A percentile compares a stretch with the other conserved stretches of the same genome.
Evolutionary conservation across 2,113 vertebrate species (phyloP).

Genomic region (Pachyramphus minor): DNA sequence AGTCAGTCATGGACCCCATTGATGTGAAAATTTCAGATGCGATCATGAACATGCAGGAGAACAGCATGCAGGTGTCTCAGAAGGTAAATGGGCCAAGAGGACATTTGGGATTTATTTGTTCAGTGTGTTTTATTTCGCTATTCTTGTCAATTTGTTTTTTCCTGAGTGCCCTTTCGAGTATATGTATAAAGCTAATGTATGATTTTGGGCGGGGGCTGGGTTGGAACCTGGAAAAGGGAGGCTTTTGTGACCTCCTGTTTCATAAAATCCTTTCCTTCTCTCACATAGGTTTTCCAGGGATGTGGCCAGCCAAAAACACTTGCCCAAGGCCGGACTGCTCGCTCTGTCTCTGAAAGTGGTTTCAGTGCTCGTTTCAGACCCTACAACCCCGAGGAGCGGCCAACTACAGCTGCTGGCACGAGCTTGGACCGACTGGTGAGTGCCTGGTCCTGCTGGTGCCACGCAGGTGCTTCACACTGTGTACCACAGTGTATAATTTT

Average conservation of each 20-base stretch:
- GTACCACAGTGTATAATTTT: not conserved
- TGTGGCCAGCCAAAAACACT: conserved; percentile 87
- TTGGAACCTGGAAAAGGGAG: not conserved
- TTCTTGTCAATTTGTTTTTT: not conserved
- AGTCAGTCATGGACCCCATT: conserved; percentile 94
- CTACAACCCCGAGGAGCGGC: conserved; percentile 87
- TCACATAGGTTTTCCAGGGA: conserved; percentile 91
- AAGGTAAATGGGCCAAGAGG: conserved; percentile 77
- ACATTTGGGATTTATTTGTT: not conserved
- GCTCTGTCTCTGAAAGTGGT: conserved; percentile 80
- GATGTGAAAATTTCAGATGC: conserved; percentile 97
- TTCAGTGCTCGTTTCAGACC: conserved; percentile 91
- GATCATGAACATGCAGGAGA: conserved; percentile 99
- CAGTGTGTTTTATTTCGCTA: not conserved
- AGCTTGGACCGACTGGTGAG: conserved; percentile 93
- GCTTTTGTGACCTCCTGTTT: not conserved
- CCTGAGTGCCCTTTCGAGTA: not conserved
- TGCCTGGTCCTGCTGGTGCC: not conserved
- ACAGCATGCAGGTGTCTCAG: conserved; percentile 95
- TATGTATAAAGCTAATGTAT: not conserved
- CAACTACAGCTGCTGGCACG: conserved; percentile 93
- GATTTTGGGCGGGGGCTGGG: not conserved
- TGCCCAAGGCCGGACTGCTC: conserved; percentile 71
- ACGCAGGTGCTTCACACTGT: accelerated
- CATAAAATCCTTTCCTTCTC: not conserved